Percentiles rank a stretch among this genome's conserved stretches.
These are phyloP conservation scores for Drosophila falleni DNA, from an alignment of 2,888 invertebrate species.

Conservation along the genomic window DNA sequence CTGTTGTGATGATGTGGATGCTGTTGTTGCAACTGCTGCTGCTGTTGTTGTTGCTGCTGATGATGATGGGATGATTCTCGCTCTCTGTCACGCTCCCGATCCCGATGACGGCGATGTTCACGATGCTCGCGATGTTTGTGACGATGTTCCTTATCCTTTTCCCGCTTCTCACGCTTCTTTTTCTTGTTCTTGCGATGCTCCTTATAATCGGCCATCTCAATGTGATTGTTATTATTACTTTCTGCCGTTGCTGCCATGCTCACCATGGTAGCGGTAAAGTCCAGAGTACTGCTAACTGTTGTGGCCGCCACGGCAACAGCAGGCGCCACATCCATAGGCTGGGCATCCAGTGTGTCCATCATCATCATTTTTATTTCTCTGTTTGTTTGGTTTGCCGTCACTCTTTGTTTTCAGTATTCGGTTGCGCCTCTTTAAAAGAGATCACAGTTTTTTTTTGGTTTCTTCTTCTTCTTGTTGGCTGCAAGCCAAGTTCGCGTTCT, in stretches of 20 bases:
- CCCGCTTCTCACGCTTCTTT: conserved; percentile 85
- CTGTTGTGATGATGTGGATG: conserved; percentile 66
- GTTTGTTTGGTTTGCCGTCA: conserved; percentile 27
- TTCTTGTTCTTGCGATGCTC: conserved; percentile 85
- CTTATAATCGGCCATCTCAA: conserved; percentile 83
- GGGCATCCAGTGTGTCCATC: conserved; percentile 82
- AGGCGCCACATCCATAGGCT: conserved; percentile 72
- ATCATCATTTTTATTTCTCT: conserved; percentile 75
- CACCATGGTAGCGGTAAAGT: conserved; percentile 71
- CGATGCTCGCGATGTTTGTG: conserved; percentile 75
- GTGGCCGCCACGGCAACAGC: conserved; percentile 73
- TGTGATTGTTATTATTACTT: conserved; percentile 81
- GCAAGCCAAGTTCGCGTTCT: conserved; percentile 66
- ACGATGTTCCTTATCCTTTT: conserved; percentile 83
- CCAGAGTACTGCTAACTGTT: conserved; percentile 64
- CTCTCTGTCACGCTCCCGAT: conserved; percentile 67
- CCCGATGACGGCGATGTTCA: conserved; percentile 68
- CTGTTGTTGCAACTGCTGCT: conserved; percentile 64
- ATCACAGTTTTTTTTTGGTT: conserved; percentile 48
- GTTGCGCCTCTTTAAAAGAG: conserved; percentile 34
- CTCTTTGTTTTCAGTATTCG: conserved; percentile 17
- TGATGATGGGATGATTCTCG: conserved; percentile 52
- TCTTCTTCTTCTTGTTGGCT: conserved; percentile 45
- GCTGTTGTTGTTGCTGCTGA: conserved; percentile 61
- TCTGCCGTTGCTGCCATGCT: conserved; percentile 80